Evolutionary conservation across 2,113 vertebrate genomes (phyloP).

Genomic region (Antechinus stuartii): DNA sequence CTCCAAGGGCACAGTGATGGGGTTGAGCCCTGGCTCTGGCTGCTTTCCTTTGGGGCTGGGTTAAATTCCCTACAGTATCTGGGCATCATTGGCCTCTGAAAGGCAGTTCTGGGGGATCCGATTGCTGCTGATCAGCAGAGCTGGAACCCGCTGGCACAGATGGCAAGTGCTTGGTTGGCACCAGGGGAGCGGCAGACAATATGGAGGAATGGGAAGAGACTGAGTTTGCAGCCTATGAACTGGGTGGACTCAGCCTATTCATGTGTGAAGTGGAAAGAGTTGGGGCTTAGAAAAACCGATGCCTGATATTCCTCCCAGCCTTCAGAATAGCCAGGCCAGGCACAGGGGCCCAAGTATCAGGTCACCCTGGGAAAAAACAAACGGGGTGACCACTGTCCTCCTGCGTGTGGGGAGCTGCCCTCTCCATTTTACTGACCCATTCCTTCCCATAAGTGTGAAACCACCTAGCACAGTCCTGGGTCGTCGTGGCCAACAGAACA

Average conservation of each 20-base stretch:
- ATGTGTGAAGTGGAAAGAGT: neutral
- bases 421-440: neutral
- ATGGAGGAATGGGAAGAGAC: neutral
- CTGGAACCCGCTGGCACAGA: fast-evolving
- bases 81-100: conserved; percentile 43
- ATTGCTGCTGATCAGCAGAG: neutral
- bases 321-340: fast-evolving
- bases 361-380: neutral
- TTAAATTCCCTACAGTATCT: conserved; percentile 7
- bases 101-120: neutral
- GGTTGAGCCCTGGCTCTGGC: neutral
- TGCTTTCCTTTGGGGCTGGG: neutral
- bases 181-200: neutral
- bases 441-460: neutral
- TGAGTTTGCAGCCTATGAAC: fast-evolving
- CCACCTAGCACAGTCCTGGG: neutral
- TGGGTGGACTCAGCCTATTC: neutral
- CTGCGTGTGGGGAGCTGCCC: neutral
- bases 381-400: neutral
- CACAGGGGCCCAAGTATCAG: fast-evolving
- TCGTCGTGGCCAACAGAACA: neutral
- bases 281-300: fast-evolving
- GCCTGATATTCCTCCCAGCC: fast-evolving
- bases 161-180: neutral
- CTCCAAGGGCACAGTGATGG: neutral